Percentiles rank a stretch among this genome's conserved stretches.
Evolutionary conservation across 2,113 vertebrate species (phyloP).

Genomic region (Neodon shergylaensis): DNA sequence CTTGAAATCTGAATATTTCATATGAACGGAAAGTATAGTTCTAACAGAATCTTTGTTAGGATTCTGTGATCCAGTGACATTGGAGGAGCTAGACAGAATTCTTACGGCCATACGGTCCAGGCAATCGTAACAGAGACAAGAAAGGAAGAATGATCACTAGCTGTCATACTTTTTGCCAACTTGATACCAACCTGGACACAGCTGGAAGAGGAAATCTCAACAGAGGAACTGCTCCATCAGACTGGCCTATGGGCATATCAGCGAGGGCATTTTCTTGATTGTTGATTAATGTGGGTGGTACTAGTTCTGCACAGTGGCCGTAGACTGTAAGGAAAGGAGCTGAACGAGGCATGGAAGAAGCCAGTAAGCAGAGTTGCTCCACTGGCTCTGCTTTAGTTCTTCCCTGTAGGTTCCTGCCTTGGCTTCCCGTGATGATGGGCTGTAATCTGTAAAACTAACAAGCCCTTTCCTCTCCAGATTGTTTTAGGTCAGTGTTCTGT

Average conservation of each 20-base stretch:
- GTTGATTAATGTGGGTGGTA: background rate
- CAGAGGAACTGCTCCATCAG: background rate
- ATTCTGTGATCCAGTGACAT: background rate
- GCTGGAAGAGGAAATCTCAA: background rate
- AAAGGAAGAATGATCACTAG: background rate
- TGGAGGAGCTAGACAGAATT: background rate
- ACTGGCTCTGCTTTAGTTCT: background rate
- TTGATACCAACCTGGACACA: background rate
- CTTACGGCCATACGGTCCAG: background rate
- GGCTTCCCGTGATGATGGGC: background rate
- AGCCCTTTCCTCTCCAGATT: no score
- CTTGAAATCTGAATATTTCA: background rate
- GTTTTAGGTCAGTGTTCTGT: background rate
- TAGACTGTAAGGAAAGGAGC: background rate
- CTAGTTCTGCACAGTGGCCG: background rate
- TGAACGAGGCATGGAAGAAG: background rate
- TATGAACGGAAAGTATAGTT: slow-evolving; percentile 7
- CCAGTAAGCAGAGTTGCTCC: background rate
- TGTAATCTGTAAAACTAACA: background rate
- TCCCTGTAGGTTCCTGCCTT: no score
- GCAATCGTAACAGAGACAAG: background rate
- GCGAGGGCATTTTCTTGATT: background rate
- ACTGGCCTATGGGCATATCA: background rate
- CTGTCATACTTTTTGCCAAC: background rate
- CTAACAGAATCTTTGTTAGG: background rate